Base-by-base conservation (phyloP, 1,140 invertebrate species). In the Wasmannia auropunctata region DNA sequence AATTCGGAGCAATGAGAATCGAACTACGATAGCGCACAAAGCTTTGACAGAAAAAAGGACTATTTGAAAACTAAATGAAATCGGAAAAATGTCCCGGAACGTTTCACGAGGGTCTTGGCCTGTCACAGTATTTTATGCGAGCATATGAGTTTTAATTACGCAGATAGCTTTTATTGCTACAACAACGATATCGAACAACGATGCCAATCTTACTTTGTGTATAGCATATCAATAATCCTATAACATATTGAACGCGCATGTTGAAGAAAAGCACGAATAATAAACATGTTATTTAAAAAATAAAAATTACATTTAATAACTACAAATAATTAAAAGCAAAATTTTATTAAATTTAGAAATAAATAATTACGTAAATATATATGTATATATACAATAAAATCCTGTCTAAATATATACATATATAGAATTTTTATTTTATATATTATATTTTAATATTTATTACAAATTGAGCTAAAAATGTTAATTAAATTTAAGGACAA, bases 61-160 rank as follows among this genome's bases (percentile, higher is more conserved):
- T 37, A 49, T 63, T 65, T 65, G 51, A 56, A 70, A 70, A 81
- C 10, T 81, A 81, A 81, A 70, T 43, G 65, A 81, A 56, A 70
- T 70, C 25, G 65, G 25, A 31, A 70, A 81, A 56, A 37, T 56
- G 43, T 79, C 43, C 19, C 11, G 28, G n/a, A 70, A 70, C 22
- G n/a, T 56, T 37, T 70, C 49, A 28, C 34, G 10, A 70, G 0
- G 11, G 28, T 51, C 22, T 80, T 25, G 6, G 7, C n/a, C 40
- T 37, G 22, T 62, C 25, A 62, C 19, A 40, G 65, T 22, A 28
- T 80, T 70, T 43, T 43, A 70, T 40, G 34, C 10, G 19, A 43
- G 6, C 34, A 37, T 70, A 31, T 37, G 2, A 56, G 25, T 22
- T 70, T 81, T 70, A 81, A 81, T 81, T 72, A 43, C 25, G 16